phyloP scores from a whole-genome alignment of 2,888 invertebrate species.

The Rhagophthalmus giganteus region DNA sequence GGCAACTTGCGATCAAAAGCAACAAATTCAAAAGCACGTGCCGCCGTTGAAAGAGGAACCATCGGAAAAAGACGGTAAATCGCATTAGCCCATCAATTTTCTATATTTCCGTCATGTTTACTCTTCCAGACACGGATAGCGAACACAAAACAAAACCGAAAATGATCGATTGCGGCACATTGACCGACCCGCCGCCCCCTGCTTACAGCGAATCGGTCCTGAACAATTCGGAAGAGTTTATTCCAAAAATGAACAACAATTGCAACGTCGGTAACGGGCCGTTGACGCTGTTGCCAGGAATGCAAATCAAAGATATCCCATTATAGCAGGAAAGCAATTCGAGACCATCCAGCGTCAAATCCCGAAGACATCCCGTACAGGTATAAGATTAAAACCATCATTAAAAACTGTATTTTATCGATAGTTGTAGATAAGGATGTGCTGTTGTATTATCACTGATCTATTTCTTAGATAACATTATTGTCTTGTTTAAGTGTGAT shows the following conservation, averaged over 20 bases:
- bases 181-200: conserved; percentile 45
- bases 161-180: conserved; percentile 50
- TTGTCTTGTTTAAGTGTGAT: conserved; percentile 4
- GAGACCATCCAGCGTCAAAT: conserved; percentile 51
- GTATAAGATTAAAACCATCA: conserved; percentile 39
- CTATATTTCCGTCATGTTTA: background rate
- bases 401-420: background rate
- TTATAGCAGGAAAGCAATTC: conserved; percentile 50
- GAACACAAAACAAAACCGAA: conserved; percentile 41
- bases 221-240: conserved; percentile 42
- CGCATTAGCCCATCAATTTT: background rate
- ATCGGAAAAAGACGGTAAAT: conserved; percentile 28
- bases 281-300: conserved; percentile 42
- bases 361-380: conserved; percentile 50
- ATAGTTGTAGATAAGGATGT: no score
- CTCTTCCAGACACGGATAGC: conserved; percentile 21
- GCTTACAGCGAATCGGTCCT: conserved; percentile 39
- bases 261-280: conserved; percentile 52
- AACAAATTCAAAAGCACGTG: conserved; percentile 66
- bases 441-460: background rate
- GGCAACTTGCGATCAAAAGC: conserved; percentile 69
- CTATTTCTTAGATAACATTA: background rate
- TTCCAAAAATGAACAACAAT: conserved; percentile 52
- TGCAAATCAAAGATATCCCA: conserved; percentile 47
- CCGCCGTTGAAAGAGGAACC: conserved; percentile 52